Base-by-base conservation (phyloP, 1,140 invertebrate genomes). In the Neodiprion fabricii region DNA sequence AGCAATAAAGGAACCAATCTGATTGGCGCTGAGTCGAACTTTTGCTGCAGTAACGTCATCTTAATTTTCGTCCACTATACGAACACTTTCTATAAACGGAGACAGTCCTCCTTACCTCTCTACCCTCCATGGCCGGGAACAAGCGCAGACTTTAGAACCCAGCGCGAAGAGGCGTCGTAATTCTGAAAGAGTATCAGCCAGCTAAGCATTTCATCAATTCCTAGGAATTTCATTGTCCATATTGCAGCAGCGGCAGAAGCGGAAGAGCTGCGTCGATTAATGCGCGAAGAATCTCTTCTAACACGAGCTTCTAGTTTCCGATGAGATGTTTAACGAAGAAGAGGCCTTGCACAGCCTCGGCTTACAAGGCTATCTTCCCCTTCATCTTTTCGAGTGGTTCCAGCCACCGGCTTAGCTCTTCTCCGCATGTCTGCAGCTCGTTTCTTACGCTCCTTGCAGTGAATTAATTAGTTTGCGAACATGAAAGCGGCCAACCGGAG, bases 401-500 rank as follows among this genome's bases (percentile, higher is more conserved):
- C 14, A 40, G 14, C 68, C 68, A 69, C 14, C 21, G 12, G 47
- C 47, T 69, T 12, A 21, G 11, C 68, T 28, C 14, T 8, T 12
- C 47, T 23, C 4, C 68, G 4, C 21, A 1, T 12, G 68, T 23
- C 68, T 21, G 61, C 61, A 21, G 61, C 14, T 7, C 61, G 7
- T 7, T 14, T 21, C 14, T 21, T 69, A 76, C 74, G 67, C 80
- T 72, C 79, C 68, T 76, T 10, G 21, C 11, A 47, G 75, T 78
- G 82, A 83, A 82, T 82, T 81, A 83, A 83, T 83, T 82, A 81
- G 72, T 74, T 77, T 74, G 73, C 78, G 81, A 80, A 80, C 80
- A 47, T 47, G 68, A 61, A 61, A 69, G 68, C 68, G 68, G 47
- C 21, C 21, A 69, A 8, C 68, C 68, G 21, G 68, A 69, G 68